Percentiles rank a stretch among this genome's conserved stretches.
Conservation (phyloP, 2,888 invertebrate genomes). For the Acleris emargana region DNA sequence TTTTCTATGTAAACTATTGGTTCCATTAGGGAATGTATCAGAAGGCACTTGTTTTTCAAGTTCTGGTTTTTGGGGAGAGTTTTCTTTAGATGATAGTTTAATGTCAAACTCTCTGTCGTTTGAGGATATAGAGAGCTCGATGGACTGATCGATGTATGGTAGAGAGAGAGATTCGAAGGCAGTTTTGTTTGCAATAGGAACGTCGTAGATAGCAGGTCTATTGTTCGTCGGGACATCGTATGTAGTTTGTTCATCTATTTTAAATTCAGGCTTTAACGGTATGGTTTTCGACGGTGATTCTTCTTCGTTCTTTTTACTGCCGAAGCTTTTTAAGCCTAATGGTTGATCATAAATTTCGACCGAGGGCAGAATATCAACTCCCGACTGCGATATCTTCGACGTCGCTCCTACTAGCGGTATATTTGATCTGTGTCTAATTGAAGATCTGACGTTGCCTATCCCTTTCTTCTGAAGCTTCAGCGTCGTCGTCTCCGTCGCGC, state of each 20-base stretch:
- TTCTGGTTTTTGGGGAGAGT: slow-evolving; percentile 63
- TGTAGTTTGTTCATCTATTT: slow-evolving; percentile 64
- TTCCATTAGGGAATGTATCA: slow-evolving; percentile 60
- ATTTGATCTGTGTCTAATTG: slow-evolving; percentile 69
- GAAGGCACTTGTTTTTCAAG: slow-evolving; percentile 59
- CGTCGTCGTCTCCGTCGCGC: slow-evolving; percentile 75
- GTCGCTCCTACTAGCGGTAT: slow-evolving; percentile 80
- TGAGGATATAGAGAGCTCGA: slow-evolving; percentile 76
- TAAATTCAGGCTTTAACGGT: slow-evolving; percentile 64
- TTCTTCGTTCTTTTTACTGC: slow-evolving; percentile 57
- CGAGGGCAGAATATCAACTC: slow-evolving; percentile 73
- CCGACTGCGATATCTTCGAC: slow-evolving; percentile 79
- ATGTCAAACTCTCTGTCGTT: slow-evolving; percentile 80
- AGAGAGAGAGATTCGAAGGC: slow-evolving; percentile 75
- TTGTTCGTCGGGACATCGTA: slow-evolving; percentile 79
- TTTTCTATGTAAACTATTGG: slow-evolving; percentile 73
- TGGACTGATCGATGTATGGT: slow-evolving; percentile 78
- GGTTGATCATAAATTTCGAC: slow-evolving; percentile 78
- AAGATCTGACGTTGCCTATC: slow-evolving; percentile 60
- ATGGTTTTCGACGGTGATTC: slow-evolving; percentile 51
- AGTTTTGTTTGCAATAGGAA: slow-evolving; percentile 69
- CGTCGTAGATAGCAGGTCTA: slow-evolving; percentile 74
- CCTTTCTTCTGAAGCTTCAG: slow-evolving; percentile 75
- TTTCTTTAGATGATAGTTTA: slow-evolving; percentile 72
- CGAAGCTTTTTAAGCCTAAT: slow-evolving; percentile 53